Conservation (phyloP, 2,113 vertebrate species). For the Oreochromis niloticus region DNA sequence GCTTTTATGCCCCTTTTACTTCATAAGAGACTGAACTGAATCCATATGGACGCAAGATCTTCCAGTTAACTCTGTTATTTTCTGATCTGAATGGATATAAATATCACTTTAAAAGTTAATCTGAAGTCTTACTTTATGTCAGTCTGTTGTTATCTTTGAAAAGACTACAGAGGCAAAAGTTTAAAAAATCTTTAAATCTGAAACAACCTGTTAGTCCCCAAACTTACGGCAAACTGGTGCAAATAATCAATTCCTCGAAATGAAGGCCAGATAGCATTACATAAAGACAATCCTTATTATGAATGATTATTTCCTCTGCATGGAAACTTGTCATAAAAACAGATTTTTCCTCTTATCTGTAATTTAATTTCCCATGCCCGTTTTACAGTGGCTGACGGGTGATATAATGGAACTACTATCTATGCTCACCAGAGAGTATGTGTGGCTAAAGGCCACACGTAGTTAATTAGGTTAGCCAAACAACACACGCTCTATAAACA, state of each 20-base stretch:
- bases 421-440: not conserved
- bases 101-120: not conserved
- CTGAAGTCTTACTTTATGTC: not conserved
- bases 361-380: not conserved
- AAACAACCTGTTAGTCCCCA: not conserved
- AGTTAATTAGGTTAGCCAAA: conserved; percentile 11
- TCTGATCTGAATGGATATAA: not conserved
- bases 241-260: not conserved
- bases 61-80: not conserved
- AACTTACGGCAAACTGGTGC: not conserved
- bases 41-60: not conserved
- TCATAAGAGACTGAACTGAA: not conserved
- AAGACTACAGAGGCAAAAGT: not conserved
- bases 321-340: not conserved
- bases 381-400: not conserved
- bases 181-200: not conserved
- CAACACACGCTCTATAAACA: not conserved
- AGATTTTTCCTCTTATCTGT: not conserved
- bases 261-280: not conserved
- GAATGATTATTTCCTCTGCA: not conserved
- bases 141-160: not conserved
- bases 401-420: not conserved
- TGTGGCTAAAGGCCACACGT: not conserved
- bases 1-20: not conserved
- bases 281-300: not conserved